Percentiles rank a stretch among this genome's conserved stretches.
These are phyloP conservation scores for Drosophila eugracilis DNA, from an alignment of 1,140 invertebrate genomes.

Conservation along the genomic window DNA sequence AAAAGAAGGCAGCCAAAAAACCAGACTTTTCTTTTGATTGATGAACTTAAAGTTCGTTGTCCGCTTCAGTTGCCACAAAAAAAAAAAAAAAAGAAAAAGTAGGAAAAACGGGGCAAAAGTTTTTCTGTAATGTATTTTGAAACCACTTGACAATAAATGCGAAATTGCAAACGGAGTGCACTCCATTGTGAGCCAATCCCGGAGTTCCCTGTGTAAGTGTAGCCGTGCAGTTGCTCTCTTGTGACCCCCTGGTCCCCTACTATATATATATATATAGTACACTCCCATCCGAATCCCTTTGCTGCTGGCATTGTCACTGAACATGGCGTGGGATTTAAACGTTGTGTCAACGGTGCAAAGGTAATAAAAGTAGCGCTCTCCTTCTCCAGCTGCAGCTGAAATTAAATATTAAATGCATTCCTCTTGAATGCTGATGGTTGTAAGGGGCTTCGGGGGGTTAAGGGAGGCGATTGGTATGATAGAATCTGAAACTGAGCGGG, in stretches of 20 bases:
- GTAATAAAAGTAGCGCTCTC: conserved; percentile 75
- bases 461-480: conserved; percentile 19
- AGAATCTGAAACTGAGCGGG: conserved; percentile 12
- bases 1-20: conserved; percentile 19
- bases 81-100: background rate
- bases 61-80: conserved; percentile 18
- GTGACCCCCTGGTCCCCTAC: conserved; percentile 7
- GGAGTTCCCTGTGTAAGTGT: conserved; percentile 52
- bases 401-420: conserved; percentile 79
- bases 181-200: conserved; percentile 38
- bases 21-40: conserved; percentile 38
- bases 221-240: conserved; percentile 39
- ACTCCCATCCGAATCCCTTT: conserved; percentile 37
- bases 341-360: conserved; percentile 72
- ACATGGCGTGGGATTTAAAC: conserved; percentile 67
- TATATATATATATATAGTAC: background rate
- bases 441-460: conserved; percentile 24
- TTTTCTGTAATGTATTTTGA: conserved; percentile 63
- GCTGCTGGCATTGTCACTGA: conserved; percentile 61
- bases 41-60: conserved; percentile 61
- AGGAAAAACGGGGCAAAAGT: conserved; percentile 32
- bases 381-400: conserved; percentile 39
- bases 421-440: conserved; percentile 40
- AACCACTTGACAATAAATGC: conserved; percentile 78
- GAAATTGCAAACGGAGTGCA: conserved; percentile 67